These are phyloP conservation scores for Notiomystis cincta DNA, from an alignment of 2,113 vertebrate genomes.

Conservation along the genomic window DNA sequence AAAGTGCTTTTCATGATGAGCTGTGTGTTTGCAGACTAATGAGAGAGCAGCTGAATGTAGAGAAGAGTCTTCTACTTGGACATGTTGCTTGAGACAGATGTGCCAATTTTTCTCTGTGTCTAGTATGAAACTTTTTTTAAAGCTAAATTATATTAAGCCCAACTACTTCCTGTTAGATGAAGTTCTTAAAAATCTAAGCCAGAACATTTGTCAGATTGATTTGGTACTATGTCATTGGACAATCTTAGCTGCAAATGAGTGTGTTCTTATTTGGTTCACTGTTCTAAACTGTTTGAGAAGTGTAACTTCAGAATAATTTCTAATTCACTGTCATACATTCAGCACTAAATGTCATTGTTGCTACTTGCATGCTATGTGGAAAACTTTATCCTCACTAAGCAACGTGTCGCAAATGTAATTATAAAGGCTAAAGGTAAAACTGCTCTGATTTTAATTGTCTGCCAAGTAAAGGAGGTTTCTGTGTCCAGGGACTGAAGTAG, in stretches of 20 bases:
- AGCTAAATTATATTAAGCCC: not conserved
- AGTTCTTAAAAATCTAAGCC: not conserved
- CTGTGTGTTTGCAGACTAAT: not conserved
- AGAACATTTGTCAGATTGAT: not conserved
- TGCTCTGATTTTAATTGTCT: not conserved
- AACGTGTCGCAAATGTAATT: slow-evolving; percentile 23
- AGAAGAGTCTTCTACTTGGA: not conserved
- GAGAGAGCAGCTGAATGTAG: not conserved
- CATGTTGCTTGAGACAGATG: not conserved
- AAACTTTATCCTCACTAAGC: not conserved
- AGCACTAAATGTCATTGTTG: not conserved
- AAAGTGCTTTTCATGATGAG: not conserved
- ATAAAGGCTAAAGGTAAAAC: slow-evolving; percentile 34
- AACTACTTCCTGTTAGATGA: not conserved
- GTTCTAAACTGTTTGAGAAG: not conserved
- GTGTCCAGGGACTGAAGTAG: not conserved
- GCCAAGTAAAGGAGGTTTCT: not conserved
- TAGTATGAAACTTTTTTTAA: not conserved
- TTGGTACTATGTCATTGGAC: not conserved
- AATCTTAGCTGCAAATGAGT: not conserved
- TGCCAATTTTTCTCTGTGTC: not conserved
- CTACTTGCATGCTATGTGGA: not conserved
- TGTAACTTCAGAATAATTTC: not conserved
- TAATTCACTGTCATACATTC: not conserved
- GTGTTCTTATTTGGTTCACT: not conserved